Evolutionary conservation across 2,113 vertebrate genomes (phyloP).

Genomic region (Leptobrachium ailaonicum): DNA sequence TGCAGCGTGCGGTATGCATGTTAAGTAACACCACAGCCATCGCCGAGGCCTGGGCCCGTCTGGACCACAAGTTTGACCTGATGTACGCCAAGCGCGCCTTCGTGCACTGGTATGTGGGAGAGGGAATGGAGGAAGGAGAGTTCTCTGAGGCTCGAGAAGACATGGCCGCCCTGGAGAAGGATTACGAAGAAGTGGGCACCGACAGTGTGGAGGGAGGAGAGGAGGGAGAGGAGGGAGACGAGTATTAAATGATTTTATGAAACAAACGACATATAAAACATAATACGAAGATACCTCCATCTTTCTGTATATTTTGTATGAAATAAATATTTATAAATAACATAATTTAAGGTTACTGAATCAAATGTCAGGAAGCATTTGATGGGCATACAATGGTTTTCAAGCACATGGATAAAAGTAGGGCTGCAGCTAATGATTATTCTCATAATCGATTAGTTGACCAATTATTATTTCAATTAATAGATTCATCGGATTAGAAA

Average conservation of each 20-base stretch:
- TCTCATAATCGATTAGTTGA: no score
- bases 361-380: no score
- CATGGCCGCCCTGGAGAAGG: conserved; percentile 41
- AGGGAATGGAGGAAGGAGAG: conserved; percentile 50
- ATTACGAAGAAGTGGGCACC: conserved; percentile 18
- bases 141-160: conserved; percentile 50
- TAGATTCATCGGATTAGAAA: no score
- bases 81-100: conserved; percentile 53
- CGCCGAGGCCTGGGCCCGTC: conserved; percentile 53
- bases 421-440: no score
- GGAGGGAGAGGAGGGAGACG: conserved; percentile 51
- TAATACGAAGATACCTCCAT: neutral
- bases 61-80: conserved; percentile 51
- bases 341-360: neutral
- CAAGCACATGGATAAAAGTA: no score
- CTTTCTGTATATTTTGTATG: neutral
- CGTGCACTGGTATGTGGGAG: conserved; percentile 48
- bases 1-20: conserved; percentile 52
- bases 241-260: conserved; percentile 32
- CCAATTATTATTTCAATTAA: no score
- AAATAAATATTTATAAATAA: neutral
- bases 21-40: conserved; percentile 52
- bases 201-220: conserved; percentile 22
- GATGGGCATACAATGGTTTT: no score
- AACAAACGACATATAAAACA: neutral